Percentiles rank a stretch among this genome's conserved stretches.
These are phyloP conservation scores for Corythornis madagascariensis DNA, from an alignment of 2,113 vertebrate species.

Conservation along the genomic window DNA sequence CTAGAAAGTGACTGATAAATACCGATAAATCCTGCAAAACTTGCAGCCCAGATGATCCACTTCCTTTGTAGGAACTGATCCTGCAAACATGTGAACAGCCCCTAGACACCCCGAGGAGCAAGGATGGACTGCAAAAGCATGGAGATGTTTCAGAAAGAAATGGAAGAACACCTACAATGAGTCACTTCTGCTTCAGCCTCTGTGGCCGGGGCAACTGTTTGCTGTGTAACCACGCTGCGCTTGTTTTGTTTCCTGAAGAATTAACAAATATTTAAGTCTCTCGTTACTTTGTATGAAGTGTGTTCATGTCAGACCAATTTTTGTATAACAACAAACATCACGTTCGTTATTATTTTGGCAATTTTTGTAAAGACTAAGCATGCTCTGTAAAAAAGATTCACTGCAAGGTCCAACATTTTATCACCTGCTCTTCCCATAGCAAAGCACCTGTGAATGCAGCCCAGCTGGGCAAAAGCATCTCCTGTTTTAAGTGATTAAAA, in stretches of 20 bases:
- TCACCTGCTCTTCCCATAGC: background rate
- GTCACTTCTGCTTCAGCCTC: background rate
- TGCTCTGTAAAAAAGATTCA: fast-evolving
- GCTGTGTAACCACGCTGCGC: too few relatives aligned
- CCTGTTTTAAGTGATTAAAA: background rate
- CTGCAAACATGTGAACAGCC: background rate
- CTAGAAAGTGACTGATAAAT: background rate
- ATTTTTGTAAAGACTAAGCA: background rate
- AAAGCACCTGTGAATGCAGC: background rate
- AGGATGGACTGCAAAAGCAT: too few relatives aligned
- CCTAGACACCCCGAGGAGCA: background rate
- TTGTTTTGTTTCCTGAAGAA: background rate
- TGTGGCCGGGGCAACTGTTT: background rate
- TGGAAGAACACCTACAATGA: background rate
- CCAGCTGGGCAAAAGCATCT: background rate
- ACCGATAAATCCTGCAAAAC: background rate
- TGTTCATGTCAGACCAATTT: background rate
- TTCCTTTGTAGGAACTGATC: background rate
- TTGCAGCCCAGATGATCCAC: background rate
- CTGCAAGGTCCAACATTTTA: background rate
- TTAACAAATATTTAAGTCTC: background rate
- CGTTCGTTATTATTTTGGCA: background rate
- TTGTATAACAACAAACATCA: background rate
- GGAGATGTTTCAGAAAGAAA: background rate
- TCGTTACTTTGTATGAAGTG: background rate